These are phyloP conservation scores for Promerops cafer DNA, from an alignment of 2,113 vertebrate genomes.

Conservation along the genomic window DNA sequence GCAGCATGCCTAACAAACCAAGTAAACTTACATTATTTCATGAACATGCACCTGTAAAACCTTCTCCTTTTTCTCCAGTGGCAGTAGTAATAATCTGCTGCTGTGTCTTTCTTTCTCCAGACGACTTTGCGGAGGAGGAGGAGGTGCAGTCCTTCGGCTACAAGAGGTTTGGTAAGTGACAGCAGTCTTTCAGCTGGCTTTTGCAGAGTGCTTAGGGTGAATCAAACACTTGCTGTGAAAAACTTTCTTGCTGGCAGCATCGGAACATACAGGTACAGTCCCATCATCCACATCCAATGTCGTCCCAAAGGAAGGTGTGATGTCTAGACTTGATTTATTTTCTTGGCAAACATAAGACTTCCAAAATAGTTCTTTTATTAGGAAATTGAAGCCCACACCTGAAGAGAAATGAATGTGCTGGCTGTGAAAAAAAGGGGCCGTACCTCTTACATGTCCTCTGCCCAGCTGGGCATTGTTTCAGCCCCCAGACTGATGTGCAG, in stretches of 20 bases:
- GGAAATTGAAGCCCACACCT: neutral
- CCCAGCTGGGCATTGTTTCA: neutral
- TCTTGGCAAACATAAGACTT: neutral
- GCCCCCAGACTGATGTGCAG: neutral
- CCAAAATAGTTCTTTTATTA: neutral
- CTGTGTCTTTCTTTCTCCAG: constrained; percentile 71
- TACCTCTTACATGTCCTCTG: neutral
- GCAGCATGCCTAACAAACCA: neutral
- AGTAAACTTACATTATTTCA: neutral
- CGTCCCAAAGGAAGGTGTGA: neutral
- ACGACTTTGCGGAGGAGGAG: constrained; percentile 96
- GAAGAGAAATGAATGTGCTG: neutral
- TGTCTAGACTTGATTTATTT: neutral
- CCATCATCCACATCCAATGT: neutral
- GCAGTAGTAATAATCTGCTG: neutral
- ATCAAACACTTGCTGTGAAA: neutral
- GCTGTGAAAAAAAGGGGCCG: neutral
- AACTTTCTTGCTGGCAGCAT: neutral
- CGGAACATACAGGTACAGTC: neutral
- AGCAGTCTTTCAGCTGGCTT: neutral
- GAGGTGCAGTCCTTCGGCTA: constrained; percentile 98
- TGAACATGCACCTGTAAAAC: neutral
- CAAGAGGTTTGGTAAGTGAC: constrained; percentile 95
- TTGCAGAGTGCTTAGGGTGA: neutral
- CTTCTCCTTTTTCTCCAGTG: neutral